A percentile compares a stretch with the other conserved stretches of the same genome.
phyloP scores from a whole-genome alignment of 2,113 vertebrate species.

The Scytalopus superciliaris region DNA sequence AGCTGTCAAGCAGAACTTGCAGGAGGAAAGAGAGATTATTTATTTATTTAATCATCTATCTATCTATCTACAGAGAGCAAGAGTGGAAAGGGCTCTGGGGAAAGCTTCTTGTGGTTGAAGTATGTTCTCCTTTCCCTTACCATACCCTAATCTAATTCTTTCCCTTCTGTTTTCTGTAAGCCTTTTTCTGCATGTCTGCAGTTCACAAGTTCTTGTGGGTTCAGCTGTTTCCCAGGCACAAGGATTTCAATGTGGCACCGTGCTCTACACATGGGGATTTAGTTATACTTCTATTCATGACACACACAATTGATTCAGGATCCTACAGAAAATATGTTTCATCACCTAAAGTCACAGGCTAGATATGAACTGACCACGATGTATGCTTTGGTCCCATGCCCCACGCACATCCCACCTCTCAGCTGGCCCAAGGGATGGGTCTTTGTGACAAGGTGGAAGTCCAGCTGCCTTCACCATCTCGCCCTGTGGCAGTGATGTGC shows the following conservation, averaged over 20 bases:
- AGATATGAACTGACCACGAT: neutral
- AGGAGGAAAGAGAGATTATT: neutral
- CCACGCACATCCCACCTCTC: neutral
- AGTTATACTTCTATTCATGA: neutral
- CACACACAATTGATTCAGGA: accelerated
- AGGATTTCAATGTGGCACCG: neutral
- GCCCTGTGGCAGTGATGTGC: neutral
- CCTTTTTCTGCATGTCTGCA: neutral
- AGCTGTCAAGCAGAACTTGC: conserved; percentile 17
- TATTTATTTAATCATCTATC: conserved; percentile 16
- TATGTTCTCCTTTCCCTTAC: neutral
- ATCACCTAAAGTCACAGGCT: neutral
- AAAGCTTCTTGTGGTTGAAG: neutral
- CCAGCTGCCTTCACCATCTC: neutral
- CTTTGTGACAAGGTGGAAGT: neutral
- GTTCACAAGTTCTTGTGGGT: neutral
- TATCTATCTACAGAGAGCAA: neutral
- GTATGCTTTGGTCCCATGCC: accelerated
- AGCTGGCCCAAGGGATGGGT: neutral
- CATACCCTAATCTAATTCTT: neutral
- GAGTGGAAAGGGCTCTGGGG: neutral
- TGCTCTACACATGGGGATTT: neutral
- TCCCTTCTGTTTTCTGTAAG: neutral
- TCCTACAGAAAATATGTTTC: neutral
- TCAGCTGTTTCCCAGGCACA: neutral